phyloP scores from a whole-genome alignment of 2,888 invertebrate genomes.

The Ophioninae sp. region DNA sequence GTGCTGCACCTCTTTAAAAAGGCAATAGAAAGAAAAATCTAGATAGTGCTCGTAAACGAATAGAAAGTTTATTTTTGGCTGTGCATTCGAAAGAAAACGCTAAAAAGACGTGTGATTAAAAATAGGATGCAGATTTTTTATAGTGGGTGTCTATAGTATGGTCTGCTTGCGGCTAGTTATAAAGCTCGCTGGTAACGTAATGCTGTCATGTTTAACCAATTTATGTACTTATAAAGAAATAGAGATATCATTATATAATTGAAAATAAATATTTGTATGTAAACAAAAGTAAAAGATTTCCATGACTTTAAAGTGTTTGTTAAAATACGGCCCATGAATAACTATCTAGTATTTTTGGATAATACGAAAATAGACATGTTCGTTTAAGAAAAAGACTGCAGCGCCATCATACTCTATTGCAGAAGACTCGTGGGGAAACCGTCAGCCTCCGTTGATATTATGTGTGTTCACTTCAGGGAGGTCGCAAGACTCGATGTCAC shows the following conservation, averaged over 20 bases:
- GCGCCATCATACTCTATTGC: too few relatives aligned
- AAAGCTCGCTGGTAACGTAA: neutral
- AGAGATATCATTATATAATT: neutral
- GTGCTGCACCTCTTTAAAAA: constrained; percentile 68
- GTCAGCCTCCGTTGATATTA: too few relatives aligned
- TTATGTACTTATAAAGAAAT: neutral
- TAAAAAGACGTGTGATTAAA: constrained; percentile 60
- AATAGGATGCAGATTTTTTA: constrained; percentile 63
- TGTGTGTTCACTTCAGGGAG: too few relatives aligned
- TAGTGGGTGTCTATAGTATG: constrained; percentile 10
- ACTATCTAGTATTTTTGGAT: neutral
- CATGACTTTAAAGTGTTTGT: too few relatives aligned
- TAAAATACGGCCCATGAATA: neutral
- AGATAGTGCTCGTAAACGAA: constrained; percentile 69
- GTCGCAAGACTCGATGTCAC: too few relatives aligned
- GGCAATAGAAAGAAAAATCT: constrained; percentile 67
- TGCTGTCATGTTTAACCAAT: neutral
- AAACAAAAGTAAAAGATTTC: neutral
- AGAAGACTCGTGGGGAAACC: too few relatives aligned
- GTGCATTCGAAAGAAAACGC: constrained; percentile 60
- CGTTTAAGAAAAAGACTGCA: neutral
- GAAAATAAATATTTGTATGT: neutral
- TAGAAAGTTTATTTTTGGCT: constrained; percentile 74
- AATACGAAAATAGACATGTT: neutral
- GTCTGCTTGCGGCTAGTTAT: constrained; percentile 13